Base-by-base conservation (phyloP, 2,797 vertebrate species). In the Falco berigora region DNA sequence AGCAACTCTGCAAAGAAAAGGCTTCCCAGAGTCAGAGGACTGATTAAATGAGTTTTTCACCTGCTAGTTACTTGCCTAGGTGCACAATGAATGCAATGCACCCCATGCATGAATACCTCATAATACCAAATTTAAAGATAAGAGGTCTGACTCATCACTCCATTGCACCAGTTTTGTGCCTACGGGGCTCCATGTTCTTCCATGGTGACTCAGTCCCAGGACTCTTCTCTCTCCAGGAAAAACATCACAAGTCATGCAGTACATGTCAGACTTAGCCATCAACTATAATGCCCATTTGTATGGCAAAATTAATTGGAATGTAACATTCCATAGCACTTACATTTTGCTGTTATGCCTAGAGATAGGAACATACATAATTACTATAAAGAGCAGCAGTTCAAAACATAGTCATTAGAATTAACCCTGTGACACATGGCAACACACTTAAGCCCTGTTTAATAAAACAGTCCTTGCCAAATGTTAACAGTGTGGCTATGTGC, bases 131-230 rank as follows among this genome's bases (percentile, higher is more conserved):
- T 42, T 78, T 85, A 69, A 74, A 91, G 93, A 73, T 59, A 96
- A 95, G 86, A 79, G 84, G 67, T 92, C 84, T 96, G 94, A 97
- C 89, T 96, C 96, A 97, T 95, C 81, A 62, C 50, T 97, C 63
- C 78, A 88, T 58, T 88, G 79, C 81, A 94, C 75, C 63, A 63
- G 38, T 44, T 95, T 84, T 69, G 92, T 96, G 94, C 86, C 94
- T 92, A 11, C 78, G 0, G 92, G 90, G 90, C 92, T 96, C 75
- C 86, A 92, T 84, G 87, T 83, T 97, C 94, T 94, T 92, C 90
- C 88, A 63, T 15, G 53, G 92, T 97, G 96, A 97, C 93, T 96
- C 95, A 96, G 93, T 80, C 77, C 81, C 84, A 95, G 95, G 94
- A 80, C 90, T 94, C 82, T 86, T 71, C 81, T 81, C 83, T 91